Conservation (phyloP, 2,888 invertebrate genomes). For the Plagodis pulveraria region DNA sequence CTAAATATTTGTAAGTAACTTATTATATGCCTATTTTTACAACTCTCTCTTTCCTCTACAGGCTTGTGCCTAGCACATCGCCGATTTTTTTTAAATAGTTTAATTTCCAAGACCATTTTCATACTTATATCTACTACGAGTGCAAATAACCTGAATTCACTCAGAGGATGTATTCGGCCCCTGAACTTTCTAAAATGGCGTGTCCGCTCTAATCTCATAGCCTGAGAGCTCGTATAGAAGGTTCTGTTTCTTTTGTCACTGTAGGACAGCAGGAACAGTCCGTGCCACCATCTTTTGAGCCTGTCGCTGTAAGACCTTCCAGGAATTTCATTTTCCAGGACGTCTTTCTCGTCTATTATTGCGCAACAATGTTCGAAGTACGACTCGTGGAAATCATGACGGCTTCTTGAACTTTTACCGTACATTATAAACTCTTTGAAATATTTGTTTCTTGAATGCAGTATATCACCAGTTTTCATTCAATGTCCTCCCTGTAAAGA, state of each 20-base stretch:
- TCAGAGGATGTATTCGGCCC: slow-evolving; percentile 51
- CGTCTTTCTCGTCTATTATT: slow-evolving; percentile 47
- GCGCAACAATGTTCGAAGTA: slow-evolving; percentile 50
- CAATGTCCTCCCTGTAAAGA: too few relatives aligned
- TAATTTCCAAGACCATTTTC: too few relatives aligned
- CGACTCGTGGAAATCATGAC: slow-evolving; percentile 38
- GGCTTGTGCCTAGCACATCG: too few relatives aligned
- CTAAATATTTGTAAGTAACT: too few relatives aligned
- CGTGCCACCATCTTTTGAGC: slow-evolving; percentile 50
- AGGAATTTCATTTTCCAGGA: slow-evolving; percentile 45
- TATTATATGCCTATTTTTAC: too few relatives aligned
- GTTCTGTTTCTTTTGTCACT: slow-evolving; percentile 38
- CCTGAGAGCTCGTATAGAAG: slow-evolving; percentile 50
- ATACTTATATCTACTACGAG: too few relatives aligned
- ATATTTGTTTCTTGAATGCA: too few relatives aligned
- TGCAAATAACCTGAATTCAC: slow-evolving; percentile 37
- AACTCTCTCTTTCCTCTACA: too few relatives aligned
- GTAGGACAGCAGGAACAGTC: slow-evolving; percentile 51
- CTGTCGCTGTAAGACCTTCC: slow-evolving; percentile 30
- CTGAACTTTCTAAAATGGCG: slow-evolving; percentile 45
- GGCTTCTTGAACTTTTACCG: not conserved
- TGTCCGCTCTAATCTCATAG: slow-evolving; percentile 47
- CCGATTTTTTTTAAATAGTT: too few relatives aligned
- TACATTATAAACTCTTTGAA: too few relatives aligned
- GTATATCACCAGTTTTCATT: too few relatives aligned